phyloP scores from a whole-genome alignment of 2,888 invertebrate species.

The Lumbricus terrestris region DNA sequence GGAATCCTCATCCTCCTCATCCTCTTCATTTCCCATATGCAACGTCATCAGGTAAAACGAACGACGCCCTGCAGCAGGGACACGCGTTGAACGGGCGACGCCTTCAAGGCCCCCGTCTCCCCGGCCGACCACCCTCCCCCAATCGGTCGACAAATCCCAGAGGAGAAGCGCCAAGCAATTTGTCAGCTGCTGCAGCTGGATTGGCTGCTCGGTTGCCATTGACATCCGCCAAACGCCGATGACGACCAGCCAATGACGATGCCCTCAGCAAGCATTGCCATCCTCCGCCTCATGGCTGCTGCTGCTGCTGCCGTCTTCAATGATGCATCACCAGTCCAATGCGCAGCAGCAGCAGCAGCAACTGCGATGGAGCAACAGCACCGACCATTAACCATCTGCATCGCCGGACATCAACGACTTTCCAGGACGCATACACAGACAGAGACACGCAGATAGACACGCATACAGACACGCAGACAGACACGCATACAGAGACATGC shows the following conservation, averaged over 20 bases:
- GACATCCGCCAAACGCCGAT: not conserved
- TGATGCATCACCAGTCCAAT: not conserved
- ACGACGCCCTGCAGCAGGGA: not conserved
- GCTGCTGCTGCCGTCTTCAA: no score
- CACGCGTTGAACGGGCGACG: not conserved
- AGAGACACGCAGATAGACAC: not conserved
- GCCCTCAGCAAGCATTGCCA: not conserved
- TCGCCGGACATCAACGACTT: not conserved
- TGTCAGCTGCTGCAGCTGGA: not conserved
- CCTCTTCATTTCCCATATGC: no score
- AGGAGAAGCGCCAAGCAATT: not conserved
- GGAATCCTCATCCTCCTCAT: not conserved
- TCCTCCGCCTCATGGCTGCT: not conserved
- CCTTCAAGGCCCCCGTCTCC: not conserved
- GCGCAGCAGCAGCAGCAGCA: not conserved
- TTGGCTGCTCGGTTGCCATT: not conserved
- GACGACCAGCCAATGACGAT: conserved; percentile 3
- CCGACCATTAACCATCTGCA: not conserved
- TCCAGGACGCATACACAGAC: not conserved
- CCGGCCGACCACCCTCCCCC: not conserved
- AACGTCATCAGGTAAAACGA: no score
- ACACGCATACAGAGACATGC: not conserved
- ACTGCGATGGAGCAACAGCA: not conserved
- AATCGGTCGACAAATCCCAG: not conserved
- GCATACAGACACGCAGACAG: no score